Conservation (phyloP, 64 coral and sea anemone species). For the Astreopora myriophthalma region DNA sequence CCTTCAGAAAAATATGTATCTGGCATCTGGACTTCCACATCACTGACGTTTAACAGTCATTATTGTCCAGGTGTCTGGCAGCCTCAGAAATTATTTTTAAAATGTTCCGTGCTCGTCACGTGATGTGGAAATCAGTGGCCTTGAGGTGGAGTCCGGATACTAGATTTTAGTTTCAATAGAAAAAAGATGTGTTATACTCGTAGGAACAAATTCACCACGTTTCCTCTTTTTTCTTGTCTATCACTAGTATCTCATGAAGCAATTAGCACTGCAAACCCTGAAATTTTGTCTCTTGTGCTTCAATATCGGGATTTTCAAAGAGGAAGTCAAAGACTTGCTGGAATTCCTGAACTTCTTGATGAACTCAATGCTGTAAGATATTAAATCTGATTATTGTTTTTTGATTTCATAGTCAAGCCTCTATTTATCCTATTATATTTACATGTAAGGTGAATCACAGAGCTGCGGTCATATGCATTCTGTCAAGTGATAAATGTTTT, state of each 20-base stretch:
- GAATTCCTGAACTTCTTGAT: slow-evolving; percentile 93
- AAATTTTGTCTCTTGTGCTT: slow-evolving; percentile 83
- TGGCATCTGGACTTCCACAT: too few species aligned
- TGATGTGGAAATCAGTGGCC: too few species aligned
- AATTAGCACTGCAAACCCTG: slow-evolving; percentile 91
- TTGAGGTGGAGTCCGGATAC: too few species aligned
- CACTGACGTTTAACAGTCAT: too few species aligned
- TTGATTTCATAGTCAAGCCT: not conserved
- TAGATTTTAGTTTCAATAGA: too few species aligned
- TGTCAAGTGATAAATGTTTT: too few species aligned
- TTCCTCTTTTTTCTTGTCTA: not conserved
- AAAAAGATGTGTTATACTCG: too few species aligned
- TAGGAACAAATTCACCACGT: not conserved
- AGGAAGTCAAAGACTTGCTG: slow-evolving; percentile 94
- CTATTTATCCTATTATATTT: not conserved
- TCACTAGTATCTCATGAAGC: slow-evolving; percentile 90
- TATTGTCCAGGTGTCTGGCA: too few species aligned
- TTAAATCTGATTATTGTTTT: not conserved
- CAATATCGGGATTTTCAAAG: slow-evolving; percentile 92
- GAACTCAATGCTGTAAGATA: slow-evolving; percentile 90
- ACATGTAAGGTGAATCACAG: not conserved
- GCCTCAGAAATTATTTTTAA: too few species aligned
- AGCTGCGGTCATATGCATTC: too few species aligned
- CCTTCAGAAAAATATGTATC: too few species aligned
- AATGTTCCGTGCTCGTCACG: too few species aligned